Evolutionary conservation across 2,113 vertebrate genomes (phyloP).

Genomic region (Poeciliopsis retropinna): DNA sequence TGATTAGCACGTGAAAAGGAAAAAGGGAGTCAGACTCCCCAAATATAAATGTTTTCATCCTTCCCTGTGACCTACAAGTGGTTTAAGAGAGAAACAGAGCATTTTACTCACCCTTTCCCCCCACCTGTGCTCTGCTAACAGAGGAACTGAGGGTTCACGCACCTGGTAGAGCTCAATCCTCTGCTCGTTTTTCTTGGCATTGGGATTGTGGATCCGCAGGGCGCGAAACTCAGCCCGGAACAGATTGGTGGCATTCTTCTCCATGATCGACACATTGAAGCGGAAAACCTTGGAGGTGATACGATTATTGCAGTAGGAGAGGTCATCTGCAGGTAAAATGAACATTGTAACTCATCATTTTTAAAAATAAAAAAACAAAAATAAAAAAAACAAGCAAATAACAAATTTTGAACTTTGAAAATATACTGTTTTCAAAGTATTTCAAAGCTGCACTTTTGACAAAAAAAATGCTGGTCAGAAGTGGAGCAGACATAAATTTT

Average conservation of each 20-base stretch:
- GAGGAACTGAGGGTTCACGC: constrained; percentile 52
- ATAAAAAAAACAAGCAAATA: background rate
- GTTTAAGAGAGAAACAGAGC: constrained; percentile 47
- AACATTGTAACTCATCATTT: constrained; percentile 49
- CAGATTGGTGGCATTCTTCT: constrained; percentile 95
- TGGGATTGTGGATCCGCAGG: constrained; percentile 87
- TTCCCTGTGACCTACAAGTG: constrained; percentile 52
- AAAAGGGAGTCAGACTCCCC: constrained; percentile 53
- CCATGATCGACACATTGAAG: constrained; percentile 94
- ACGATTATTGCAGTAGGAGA: constrained; percentile 89
- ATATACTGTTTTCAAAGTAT: background rate
- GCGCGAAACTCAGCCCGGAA: constrained; percentile 96
- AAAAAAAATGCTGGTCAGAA: background rate
- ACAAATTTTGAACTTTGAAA: background rate
- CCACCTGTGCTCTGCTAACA: constrained; percentile 26
- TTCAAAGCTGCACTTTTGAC: background rate
- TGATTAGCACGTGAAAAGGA: constrained; percentile 64
- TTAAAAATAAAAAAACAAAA: constrained; percentile 6
- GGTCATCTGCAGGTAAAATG: constrained; percentile 84
- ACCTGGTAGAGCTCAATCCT: constrained; percentile 98
- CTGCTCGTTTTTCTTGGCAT: constrained; percentile 91
- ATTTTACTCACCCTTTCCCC: constrained; percentile 20
- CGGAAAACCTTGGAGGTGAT: constrained; percentile 94
- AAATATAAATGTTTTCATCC: constrained; percentile 73
- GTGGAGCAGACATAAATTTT: too few relatives aligned